A percentile compares a stretch with the other conserved stretches of the same genome.
Conservation (phyloP, 2,113 vertebrate genomes). For the Saguinus imperator region DNA sequence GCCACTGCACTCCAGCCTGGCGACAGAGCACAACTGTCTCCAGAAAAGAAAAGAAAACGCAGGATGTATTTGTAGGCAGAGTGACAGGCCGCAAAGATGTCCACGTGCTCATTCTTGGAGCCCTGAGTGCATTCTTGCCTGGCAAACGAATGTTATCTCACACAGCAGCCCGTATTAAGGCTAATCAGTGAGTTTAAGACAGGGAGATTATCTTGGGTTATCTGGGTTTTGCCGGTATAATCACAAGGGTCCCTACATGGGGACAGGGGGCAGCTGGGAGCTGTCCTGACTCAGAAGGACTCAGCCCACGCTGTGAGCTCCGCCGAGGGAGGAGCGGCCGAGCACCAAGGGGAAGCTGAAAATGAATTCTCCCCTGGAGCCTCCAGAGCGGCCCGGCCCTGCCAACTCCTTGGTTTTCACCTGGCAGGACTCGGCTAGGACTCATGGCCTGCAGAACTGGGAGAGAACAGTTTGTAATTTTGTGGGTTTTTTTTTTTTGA, state of each 20-base stretch:
- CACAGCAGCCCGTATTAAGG: fast-evolving
- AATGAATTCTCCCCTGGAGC: fast-evolving
- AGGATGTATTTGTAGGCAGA: not conserved
- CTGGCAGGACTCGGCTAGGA: not conserved
- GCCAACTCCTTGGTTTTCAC: fast-evolving
- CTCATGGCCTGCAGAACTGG: not conserved
- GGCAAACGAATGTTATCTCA: not conserved
- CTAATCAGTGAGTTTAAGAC: not conserved
- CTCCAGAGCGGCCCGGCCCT: not conserved
- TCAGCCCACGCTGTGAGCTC: not conserved
- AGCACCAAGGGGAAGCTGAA: not conserved
- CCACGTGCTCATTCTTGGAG: not conserved
- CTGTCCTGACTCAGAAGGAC: not conserved
- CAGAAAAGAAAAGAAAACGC: not conserved
- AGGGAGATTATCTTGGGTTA: not conserved
- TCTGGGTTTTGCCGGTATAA: not conserved
- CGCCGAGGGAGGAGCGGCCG: too few relatives aligned
- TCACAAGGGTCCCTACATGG: not conserved
- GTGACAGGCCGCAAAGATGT: fast-evolving
- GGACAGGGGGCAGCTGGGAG: not conserved
- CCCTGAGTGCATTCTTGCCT: not conserved
- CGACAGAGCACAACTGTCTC: too few relatives aligned
- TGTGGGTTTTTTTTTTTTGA: too few relatives aligned
- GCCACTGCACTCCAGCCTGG: too few relatives aligned
- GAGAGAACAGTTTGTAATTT: fast-evolving